Conservation (phyloP, 92 coral and sea anemone species). For the Meandrina meandrites region DNA sequence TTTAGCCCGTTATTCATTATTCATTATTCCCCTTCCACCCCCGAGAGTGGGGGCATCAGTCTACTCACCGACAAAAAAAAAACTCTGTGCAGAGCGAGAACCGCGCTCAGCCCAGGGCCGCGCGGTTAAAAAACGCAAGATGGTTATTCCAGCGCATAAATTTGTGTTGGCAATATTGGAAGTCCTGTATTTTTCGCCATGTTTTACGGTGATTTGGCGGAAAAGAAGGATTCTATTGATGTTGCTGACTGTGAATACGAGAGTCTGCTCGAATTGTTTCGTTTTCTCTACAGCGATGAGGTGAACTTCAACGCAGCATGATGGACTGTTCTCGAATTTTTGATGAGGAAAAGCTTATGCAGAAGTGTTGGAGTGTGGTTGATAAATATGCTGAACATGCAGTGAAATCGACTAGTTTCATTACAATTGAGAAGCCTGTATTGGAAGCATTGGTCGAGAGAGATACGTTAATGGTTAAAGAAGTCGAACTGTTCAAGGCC, state of each 20-base stretch:
- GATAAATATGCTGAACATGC: constrained; percentile 35
- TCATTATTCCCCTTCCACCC: too few relatives aligned
- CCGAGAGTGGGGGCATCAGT: too few relatives aligned
- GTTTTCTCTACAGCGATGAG: constrained; percentile 44
- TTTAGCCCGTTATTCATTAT: too few relatives aligned
- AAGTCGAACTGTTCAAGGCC: constrained; percentile 40
- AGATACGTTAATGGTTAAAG: constrained; percentile 37
- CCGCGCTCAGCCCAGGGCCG: too few relatives aligned
- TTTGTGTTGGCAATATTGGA: constrained; percentile 36
- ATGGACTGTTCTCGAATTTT: constrained; percentile 36
- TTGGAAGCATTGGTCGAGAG: constrained; percentile 36
- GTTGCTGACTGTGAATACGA: constrained; percentile 51
- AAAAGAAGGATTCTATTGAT: constrained; percentile 1
- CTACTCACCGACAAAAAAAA: too few relatives aligned
- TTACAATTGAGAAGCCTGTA: constrained; percentile 28
- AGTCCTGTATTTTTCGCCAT: constrained; percentile 49
- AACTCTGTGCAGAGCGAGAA: too few relatives aligned
- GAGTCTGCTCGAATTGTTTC: constrained; percentile 45
- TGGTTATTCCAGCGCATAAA: constrained; percentile 49
- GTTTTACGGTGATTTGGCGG: constrained; percentile 57
- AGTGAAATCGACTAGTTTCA: constrained; percentile 38
- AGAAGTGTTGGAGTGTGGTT: constrained; percentile 34
- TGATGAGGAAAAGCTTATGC: constrained; percentile 34
- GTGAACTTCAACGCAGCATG: constrained; percentile 37
- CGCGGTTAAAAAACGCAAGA: constrained; percentile 19